Conservation (phyloP, 2,113 vertebrate species). For the Eclectus roratus region DNA sequence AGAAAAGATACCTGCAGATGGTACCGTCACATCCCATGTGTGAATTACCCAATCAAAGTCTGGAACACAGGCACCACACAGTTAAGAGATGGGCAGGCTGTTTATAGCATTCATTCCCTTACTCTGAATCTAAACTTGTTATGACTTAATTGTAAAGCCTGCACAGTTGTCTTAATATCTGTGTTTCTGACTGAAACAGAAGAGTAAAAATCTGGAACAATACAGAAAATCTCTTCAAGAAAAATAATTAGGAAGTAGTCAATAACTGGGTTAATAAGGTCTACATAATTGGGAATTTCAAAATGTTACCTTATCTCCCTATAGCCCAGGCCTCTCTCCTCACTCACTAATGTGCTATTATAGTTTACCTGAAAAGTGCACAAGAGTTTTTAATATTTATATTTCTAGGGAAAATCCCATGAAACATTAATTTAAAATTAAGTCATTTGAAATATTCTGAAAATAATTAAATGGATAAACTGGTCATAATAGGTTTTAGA, state of each 20-base stretch:
- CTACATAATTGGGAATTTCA: neutral
- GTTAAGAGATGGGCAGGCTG: neutral
- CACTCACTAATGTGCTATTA: neutral
- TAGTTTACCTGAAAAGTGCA: neutral
- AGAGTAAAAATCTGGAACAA: neutral
- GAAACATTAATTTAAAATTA: neutral
- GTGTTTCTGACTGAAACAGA: neutral
- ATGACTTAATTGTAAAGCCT: neutral
- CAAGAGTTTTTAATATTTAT: neutral
- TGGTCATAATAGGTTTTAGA: neutral
- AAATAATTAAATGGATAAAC: neutral
- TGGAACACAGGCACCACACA: neutral
- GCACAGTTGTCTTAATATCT: neutral
- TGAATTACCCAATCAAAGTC: neutral
- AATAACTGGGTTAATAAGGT: neutral
- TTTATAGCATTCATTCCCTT: neutral
- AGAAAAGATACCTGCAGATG: neutral
- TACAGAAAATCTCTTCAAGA: neutral
- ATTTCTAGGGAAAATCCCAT: neutral
- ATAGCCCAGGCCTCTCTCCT: neutral
- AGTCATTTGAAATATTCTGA: neutral
- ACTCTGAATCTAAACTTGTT: neutral
- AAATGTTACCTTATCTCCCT: neutral
- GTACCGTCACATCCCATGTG: neutral
- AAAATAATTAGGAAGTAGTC: neutral